A percentile compares a stretch with the other conserved stretches of the same genome.
These are phyloP conservation scores for Eugnorisma glareosa DNA, from an alignment of 2,888 invertebrate genomes.

Conservation along the genomic window DNA sequence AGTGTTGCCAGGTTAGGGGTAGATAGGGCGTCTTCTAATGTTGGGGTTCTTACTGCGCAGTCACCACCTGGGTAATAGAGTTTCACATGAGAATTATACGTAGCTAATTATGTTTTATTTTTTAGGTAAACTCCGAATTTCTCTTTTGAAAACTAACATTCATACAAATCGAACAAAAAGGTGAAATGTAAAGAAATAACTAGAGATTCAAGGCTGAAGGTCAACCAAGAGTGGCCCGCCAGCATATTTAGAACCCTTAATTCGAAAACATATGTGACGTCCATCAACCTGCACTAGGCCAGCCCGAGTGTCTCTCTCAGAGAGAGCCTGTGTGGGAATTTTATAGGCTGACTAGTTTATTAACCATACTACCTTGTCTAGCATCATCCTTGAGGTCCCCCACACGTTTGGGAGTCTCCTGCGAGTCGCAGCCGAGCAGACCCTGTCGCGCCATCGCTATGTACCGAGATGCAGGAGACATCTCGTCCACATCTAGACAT, in stretches of 20 bases:
- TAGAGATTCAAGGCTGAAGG: too few relatives aligned
- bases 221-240: too few relatives aligned
- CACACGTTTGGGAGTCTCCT: conserved; percentile 84
- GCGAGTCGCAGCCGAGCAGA: conserved; percentile 83
- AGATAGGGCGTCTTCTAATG: conserved; percentile 83
- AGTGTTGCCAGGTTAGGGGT: conserved; percentile 82
- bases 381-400: conserved; percentile 75
- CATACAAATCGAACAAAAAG: neutral
- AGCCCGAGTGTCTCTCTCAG: too few relatives aligned
- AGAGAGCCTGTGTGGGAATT: neutral
- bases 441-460: conserved; percentile 89
- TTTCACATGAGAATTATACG: neutral
- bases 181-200: neutral
- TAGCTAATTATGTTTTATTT: too few relatives aligned
- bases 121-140: neutral
- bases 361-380: conserved; percentile 69
- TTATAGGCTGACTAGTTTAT: neutral
- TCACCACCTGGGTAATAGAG: conserved; percentile 55
- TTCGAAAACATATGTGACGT: too few relatives aligned
- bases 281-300: neutral
- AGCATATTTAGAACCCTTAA: too few relatives aligned
- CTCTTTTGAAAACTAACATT: neutral
- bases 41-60: conserved; percentile 77
- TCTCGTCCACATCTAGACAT: conserved; percentile 74
- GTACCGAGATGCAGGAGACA: conserved; percentile 88